A percentile compares a stretch with the other conserved stretches of the same genome.
Evolutionary conservation across 2,113 vertebrate genomes (phyloP).

Genomic region (Gadus macrocephalus): DNA sequence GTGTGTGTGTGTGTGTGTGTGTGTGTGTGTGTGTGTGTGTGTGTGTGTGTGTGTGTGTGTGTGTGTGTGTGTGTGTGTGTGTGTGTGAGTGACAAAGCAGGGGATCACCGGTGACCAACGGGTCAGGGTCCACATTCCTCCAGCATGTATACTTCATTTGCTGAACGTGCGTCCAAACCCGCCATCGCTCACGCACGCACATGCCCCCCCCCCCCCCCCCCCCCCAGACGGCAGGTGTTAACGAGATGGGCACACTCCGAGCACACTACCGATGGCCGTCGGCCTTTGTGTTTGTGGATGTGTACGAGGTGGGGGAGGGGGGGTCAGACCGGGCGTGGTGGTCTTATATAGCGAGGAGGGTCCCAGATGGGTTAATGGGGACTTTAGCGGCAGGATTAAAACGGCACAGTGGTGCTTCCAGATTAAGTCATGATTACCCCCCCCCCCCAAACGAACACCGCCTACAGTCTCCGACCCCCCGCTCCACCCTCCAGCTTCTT

Average conservation of each 20-base stretch:
- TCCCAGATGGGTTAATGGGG: constrained; percentile 94
- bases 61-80: constrained; percentile 1
- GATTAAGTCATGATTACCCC: constrained; percentile 84
- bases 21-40: no score
- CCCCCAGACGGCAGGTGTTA: constrained; percentile 37
- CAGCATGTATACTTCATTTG: constrained; percentile 62
- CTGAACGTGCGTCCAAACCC: constrained; percentile 36
- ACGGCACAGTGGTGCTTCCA: constrained; percentile 87
- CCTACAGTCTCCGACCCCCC: constrained; percentile 74
- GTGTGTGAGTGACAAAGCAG: constrained; percentile 66
- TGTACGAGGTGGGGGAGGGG: background rate
- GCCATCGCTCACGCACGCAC: background rate
- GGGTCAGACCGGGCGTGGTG: constrained; percentile 45
- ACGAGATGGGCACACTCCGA: constrained; percentile 52
- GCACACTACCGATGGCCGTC: constrained; percentile 47
- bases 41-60: no score
- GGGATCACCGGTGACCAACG: constrained; percentile 62
- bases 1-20: no score
- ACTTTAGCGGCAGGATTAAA: constrained; percentile 97
- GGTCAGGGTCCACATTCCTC: constrained; percentile 59
- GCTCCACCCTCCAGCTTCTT: constrained; percentile 26
- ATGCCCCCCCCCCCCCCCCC: background rate
- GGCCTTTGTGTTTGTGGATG: constrained; percentile 12
- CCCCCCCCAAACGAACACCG: constrained; percentile 76
- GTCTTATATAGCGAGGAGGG: constrained; percentile 19